Percentiles rank a stretch among this genome's conserved stretches.
These are phyloP conservation scores for Chaenocephalus aceratus DNA, from an alignment of 2,113 vertebrate species.

Conservation along the genomic window DNA sequence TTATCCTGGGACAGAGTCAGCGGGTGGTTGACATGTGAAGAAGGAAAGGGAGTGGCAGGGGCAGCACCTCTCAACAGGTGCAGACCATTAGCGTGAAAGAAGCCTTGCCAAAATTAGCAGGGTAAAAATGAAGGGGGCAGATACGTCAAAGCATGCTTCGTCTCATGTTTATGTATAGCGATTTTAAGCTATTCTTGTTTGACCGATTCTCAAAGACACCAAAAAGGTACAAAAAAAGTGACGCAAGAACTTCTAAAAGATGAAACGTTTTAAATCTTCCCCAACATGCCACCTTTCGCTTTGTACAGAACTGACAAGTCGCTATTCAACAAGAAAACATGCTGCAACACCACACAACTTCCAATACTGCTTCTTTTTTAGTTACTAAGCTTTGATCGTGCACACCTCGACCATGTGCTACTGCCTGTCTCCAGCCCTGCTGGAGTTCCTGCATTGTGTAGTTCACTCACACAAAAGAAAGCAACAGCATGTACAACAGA, in stretches of 20 bases:
- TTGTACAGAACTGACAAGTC: not conserved
- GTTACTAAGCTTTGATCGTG: constrained; percentile 4
- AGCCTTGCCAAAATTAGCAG: constrained; percentile 34
- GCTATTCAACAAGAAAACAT: constrained; percentile 1
- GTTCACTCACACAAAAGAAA: constrained; percentile 21
- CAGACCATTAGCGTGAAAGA: constrained; percentile 66
- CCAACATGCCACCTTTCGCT: not conserved
- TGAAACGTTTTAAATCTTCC: not conserved
- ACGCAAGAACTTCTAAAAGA: constrained; percentile 18
- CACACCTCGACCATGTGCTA: not conserved
- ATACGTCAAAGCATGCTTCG: constrained; percentile 49
- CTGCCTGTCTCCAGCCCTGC: not conserved
- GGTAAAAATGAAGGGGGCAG: constrained; percentile 49
- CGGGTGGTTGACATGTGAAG: constrained; percentile 67
- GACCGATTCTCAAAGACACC: constrained; percentile 56
- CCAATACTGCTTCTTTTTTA: not conserved
- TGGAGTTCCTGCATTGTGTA: constrained; percentile 9
- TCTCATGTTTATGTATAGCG: constrained; percentile 78
- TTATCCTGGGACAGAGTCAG: constrained; percentile 55
- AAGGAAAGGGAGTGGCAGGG: constrained; percentile 66
- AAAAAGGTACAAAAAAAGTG: constrained; percentile 33
- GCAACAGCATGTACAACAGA: constrained; percentile 18
- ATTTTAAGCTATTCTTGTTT: constrained; percentile 27
- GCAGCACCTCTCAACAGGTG: constrained; percentile 74
- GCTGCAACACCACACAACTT: not conserved